Evolutionary conservation across 2,113 vertebrate genomes (phyloP).

Genomic region (Thryonomys swinderianus): DNA sequence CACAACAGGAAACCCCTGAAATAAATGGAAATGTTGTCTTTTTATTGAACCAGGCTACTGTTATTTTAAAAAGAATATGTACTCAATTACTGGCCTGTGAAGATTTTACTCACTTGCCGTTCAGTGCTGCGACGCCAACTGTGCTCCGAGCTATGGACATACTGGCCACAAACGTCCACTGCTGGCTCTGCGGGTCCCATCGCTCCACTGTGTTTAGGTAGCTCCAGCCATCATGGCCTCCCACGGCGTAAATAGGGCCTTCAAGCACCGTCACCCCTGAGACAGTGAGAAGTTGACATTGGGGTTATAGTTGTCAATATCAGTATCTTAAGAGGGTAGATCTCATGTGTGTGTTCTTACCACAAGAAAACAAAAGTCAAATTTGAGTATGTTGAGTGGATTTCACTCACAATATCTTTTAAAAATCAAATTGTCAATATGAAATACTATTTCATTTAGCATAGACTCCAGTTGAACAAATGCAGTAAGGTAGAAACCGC

Average conservation of each 20-base stretch:
- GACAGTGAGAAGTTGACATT: conserved; percentile 56
- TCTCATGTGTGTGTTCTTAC: not conserved
- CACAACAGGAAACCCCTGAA: not conserved
- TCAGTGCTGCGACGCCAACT: conserved; percentile 89
- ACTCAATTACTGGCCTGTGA: not conserved
- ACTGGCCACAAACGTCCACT: conserved; percentile 91
- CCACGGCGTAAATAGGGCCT: conserved; percentile 91
- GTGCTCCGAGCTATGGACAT: conserved; percentile 91
- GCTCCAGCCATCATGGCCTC: conserved; percentile 91
- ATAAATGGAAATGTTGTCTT: not conserved
- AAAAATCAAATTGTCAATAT: not conserved
- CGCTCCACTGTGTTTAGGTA: conserved; percentile 91
- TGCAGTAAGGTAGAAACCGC: not conserved
- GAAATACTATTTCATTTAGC: not conserved
- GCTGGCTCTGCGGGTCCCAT: conserved; percentile 90
- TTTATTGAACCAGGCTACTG: not conserved
- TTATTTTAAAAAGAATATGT: not conserved
- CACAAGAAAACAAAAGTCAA: not conserved
- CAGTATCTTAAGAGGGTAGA: not conserved
- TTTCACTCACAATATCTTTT: not conserved
- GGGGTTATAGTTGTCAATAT: not conserved
- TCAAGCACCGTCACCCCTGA: conserved; percentile 90
- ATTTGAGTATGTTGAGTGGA: not conserved
- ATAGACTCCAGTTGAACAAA: not conserved
- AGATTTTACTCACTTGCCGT: conserved; percentile 90